Evolutionary conservation across 2,888 invertebrate species (phyloP), one percentile per base, ranked within the genome.

Genomic region (Phyto melanocephala): DNA sequence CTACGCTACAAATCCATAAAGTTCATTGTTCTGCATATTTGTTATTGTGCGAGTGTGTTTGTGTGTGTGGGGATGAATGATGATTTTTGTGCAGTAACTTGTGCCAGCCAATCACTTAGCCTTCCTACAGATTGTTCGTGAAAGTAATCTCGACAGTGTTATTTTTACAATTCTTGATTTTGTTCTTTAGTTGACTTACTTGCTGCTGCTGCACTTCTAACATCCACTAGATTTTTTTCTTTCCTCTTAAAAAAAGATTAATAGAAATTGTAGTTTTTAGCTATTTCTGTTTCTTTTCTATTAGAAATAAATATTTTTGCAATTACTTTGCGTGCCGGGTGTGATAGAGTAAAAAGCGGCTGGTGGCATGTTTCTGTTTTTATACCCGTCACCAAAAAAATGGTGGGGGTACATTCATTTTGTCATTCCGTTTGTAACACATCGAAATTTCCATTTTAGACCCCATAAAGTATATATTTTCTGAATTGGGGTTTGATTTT

Each of bases 81-180:
- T 65, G 67, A 75, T 70, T 40, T 56, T 76, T 35, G 20, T 62
- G 33, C 58, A 52, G 52, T 74, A 67, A 60, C 50, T 76, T 68
- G 58, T 50, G 35, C 67, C 42, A 65, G 28, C 40, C 75, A 74
- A 45, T n/a, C 40, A 75, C 15, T 56, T 45, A 50, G 52, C 22
- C 67, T 17, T 67, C 62, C 67, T 67, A 60, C 77, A 72, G 81
- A 81, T 77, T 81, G 54, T 77, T 81, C 81, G 40, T 72, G 81
- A 77, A 81, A 81, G 81, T 72, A 77, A 76, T 81, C 77, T 81
- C 65, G 67, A 71, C 60, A 65, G 80, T 67, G 52, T 81, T 77
- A 77, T 81, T 77, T 81, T 81, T 81, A 77, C 67, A 81, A 81
- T 77, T 71, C 77, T 77, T 81, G 67, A 60, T 65, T 60, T 76